Evolutionary conservation across 2,888 invertebrate genomes (phyloP), one percentile per base, ranked within the genome.

Genomic region (Alcis repandata): DNA sequence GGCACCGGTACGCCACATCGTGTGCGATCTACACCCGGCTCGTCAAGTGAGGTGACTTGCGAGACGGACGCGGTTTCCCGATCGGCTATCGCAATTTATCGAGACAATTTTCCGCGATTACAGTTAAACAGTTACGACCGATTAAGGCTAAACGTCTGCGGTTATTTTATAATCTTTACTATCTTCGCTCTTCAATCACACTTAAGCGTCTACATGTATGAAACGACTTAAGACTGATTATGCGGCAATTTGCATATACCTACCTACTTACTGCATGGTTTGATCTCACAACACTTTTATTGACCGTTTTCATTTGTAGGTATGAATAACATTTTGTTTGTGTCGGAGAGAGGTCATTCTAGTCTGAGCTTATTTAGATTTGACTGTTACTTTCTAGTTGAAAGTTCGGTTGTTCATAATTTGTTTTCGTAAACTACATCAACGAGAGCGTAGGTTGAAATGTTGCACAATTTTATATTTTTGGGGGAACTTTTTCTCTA

Each of bases 11-110:
- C 59, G 66, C 63, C 58, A 59, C 68, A 64, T 45, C 57, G 17
- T 38, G 22, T 27, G 56, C 7, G 51, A 61, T 61, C 49, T 59
- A 46, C 45, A 20, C 49, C 15, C 19, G 19, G 32, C 54, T 74
- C 70, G 74, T 73, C 74, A 75, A 64, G 59, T 59, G 63, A 70
- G 63, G 67, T 78, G 74, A 77, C 76, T 77, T 70, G 75, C 72
- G 64, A 63, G 60, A 53, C 49, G 58, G 66, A 66, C 64, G 49
- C 27, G 48, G 41, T 61, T 38, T 63, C 19, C 59, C 56, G 59
- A 65, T 63, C 60, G 45, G n/a, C 20, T 53, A 36, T 53, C 40
- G 63, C 56, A 53, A 61, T 66, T 59, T 67, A 60, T 63, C 52
- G 48, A 20, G 6, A 59, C 40, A 7, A 69, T 69, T 69, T 67